These are phyloP conservation scores for Gopherus evgoodei DNA, from an alignment of 2,113 vertebrate genomes.

Conservation along the genomic window DNA sequence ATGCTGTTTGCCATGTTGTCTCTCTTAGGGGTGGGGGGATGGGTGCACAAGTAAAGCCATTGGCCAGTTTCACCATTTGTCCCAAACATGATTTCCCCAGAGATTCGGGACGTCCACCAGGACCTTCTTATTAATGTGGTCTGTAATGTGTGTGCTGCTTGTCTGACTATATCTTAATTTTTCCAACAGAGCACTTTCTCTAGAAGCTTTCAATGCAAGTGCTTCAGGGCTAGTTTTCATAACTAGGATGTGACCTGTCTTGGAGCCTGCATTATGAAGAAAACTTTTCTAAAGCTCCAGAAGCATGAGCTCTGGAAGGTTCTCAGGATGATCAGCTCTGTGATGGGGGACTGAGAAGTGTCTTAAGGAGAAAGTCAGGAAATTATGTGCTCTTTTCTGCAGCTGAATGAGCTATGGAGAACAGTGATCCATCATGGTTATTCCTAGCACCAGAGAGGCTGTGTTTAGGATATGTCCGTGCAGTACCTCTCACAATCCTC, in stretches of 20 bases:
- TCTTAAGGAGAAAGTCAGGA: accelerated
- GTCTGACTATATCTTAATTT: accelerated
- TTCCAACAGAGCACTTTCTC: not conserved
- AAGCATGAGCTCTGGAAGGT: not conserved
- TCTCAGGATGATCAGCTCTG: not conserved
- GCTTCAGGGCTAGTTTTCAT: not conserved
- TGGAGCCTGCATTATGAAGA: not conserved
- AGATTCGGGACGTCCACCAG: accelerated
- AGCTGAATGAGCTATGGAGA: not conserved
- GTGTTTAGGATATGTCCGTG: not conserved
- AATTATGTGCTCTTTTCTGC: accelerated
- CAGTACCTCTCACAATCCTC: not conserved
- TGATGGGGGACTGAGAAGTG: not conserved
- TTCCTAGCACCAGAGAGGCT: not conserved
- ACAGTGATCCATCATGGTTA: not conserved
- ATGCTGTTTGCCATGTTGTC: not conserved
- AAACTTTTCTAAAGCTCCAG: not conserved
- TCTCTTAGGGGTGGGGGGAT: not conserved
- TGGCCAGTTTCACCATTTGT: not conserved
- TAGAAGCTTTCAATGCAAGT: not conserved
- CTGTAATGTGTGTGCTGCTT: not conserved
- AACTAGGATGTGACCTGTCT: accelerated
- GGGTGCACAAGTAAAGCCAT: not conserved
- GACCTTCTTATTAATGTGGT: not conserved
- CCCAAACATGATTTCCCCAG: not conserved